These are phyloP conservation scores for Bos javanicus DNA, from an alignment of 2,113 vertebrate species.

Conservation along the genomic window DNA sequence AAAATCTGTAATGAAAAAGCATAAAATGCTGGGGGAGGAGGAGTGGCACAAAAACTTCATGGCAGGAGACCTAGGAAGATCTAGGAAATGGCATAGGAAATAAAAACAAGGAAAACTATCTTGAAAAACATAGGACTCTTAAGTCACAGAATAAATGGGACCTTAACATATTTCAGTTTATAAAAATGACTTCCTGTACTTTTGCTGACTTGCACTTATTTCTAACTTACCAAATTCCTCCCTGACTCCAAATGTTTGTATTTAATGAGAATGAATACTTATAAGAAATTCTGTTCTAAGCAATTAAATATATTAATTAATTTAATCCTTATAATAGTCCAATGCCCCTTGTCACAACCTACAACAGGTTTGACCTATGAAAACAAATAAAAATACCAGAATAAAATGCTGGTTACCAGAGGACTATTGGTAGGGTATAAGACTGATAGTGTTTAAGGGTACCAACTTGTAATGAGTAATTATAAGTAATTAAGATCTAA, in stretches of 20 bases:
- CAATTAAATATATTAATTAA: neutral
- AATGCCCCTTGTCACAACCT: neutral
- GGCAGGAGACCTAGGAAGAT: neutral
- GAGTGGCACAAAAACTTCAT: neutral
- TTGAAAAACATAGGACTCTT: neutral
- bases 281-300: neutral
- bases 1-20: neutral
- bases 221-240: neutral
- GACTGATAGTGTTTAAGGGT: neutral
- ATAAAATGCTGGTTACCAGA: neutral
- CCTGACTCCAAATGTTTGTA: neutral
- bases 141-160: neutral
- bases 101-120: neutral
- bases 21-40: neutral
- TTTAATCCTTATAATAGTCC: neutral
- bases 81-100: neutral
- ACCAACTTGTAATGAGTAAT: neutral
- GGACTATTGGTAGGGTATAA: neutral
- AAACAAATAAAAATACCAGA: neutral
- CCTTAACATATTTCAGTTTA: neutral
- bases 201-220: neutral
- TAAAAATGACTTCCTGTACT: neutral
- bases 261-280: neutral
- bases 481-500: neutral
- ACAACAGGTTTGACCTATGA: neutral